Percentiles rank a stretch among this genome's conserved stretches.
Evolutionary conservation across 2,113 vertebrate species (phyloP).

Genomic region (Sclerurus mexicanus): DNA sequence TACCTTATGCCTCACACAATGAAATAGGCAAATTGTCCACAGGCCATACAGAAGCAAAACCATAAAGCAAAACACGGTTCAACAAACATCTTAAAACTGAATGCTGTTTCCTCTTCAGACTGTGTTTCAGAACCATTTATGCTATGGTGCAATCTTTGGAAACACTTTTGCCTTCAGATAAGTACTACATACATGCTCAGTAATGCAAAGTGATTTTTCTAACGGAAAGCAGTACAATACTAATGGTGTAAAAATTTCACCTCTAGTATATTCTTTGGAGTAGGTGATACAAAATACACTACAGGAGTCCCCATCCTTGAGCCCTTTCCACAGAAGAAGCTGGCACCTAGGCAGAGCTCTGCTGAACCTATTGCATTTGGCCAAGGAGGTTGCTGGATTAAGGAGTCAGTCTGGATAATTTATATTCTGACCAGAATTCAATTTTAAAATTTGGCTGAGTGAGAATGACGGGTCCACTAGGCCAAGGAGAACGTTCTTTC

Average conservation of each 20-base stretch:
- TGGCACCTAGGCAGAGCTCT: neutral
- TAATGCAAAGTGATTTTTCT: neutral
- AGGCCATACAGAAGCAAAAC: neutral
- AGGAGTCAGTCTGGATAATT: neutral
- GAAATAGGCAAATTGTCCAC: neutral
- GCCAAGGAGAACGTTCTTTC: neutral
- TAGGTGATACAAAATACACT: neutral
- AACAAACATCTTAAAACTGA: neutral
- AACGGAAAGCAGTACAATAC: neutral
- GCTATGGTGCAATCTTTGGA: neutral
- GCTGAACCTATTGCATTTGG: neutral
- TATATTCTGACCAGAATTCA: neutral
- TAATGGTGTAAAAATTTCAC: neutral
- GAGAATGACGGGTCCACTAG: neutral
- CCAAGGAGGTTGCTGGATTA: neutral
- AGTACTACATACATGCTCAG: neutral
- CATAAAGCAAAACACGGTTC: neutral
- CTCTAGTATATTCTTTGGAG: neutral
- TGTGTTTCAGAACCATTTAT: accelerated
- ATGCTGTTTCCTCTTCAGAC: neutral
- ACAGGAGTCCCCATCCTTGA: neutral
- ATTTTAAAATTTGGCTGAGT: neutral
- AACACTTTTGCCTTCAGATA: neutral
- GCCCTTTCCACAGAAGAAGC: neutral
- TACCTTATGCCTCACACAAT: neutral